Base-by-base conservation (phyloP, 92 coral and sea anemone species). In the Porites divaricata region DNA sequence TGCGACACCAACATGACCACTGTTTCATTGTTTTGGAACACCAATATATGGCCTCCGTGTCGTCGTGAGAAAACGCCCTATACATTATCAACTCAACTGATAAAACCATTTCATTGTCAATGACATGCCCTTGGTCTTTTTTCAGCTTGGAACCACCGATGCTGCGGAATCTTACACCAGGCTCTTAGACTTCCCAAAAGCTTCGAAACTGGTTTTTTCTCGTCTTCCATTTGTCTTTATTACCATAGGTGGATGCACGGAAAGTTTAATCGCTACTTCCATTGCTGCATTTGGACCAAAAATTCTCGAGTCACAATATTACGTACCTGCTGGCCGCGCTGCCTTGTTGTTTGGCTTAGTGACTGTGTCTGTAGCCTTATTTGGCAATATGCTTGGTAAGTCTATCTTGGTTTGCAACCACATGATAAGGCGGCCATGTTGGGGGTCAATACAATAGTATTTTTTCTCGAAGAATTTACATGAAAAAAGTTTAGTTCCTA, bases 221-320 rank as follows among this genome's bases (percentile, higher is more conserved):
- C 64, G 89, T 11, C 77, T 92, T 9, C 93, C 98, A 16, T 90
- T 88, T 64, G 81, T 93, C 11, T 74, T 87, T 70, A 88, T 92
- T 61, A 93, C 95, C 2, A 78, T 91, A 17, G 98, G 92, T 8
- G 89, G 87, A 13, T 90, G 95, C 48, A 72, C 85, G 9, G 95
- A 95, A 62, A 80, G 88, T 6, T 91, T 91, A 63, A 75, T 92
- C 4, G 69, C 92, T 35, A 71, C 97, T 15, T 80, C 95, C 8
- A 79, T 91, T 17, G 86, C 89, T 74, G 88, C 93, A 45, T 95
- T 95, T 92, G 90, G 92, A 86, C 98, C 98, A 6, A 93, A 93
- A 76, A 84, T 95, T 72, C 84, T 95, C n/a, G 89, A 95, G 67
- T 51, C 87, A 11, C 93, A 93, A 83, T 95, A 83, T 52, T 83